Evolutionary conservation across 2,888 invertebrate species (phyloP), one percentile per base, ranked within the genome.

Genomic region (Lacanobia wlatinum): DNA sequence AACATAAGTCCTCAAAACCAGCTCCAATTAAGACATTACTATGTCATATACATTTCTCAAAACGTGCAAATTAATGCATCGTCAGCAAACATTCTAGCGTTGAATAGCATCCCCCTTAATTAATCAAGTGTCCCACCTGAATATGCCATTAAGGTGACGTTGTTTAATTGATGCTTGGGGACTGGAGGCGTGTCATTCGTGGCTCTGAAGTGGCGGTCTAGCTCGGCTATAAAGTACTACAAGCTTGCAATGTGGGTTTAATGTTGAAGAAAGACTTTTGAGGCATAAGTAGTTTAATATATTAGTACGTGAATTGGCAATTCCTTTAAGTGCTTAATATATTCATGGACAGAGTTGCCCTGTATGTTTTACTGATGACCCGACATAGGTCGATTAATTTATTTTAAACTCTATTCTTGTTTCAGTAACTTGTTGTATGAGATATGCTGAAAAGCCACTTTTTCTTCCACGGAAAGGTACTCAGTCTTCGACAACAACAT

Each of bases 81-180:
- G 62, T 76, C 70, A 70, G 70, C 46, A 60, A 40, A 70, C 77
- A 76, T 10, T 61, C 48, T 59, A 46, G 14, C 18, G 23, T 50
- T 52, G 64, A 63, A 78, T 63, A 58, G 59, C n/a, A 60, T 62
- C 48, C 46, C 18, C 50, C 16, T 46, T 76, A 66, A 81, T 78
- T 70, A 70, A 76, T 78, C 70, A 66, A 59, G 28, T 61, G 80
- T 56, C 56, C 40, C 77, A 76, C 62, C 77, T 78, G 65, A 70
- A 76, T 66, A 62, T 55, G 46, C 70, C 55, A 59, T 76, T 76
- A 70, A 70, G 23, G 66, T 28, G 55, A 59, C 69, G 76, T 34
- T 70, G 66, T 76, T 76, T 66, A 76, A 76, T 76, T 70, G 63
- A 55, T 59, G 70, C 21, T 55, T 28, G 23, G 82, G 61, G 78